These are phyloP conservation scores for Julus scanicus DNA, from an alignment of 2,888 invertebrate genomes.

Conservation along the genomic window DNA sequence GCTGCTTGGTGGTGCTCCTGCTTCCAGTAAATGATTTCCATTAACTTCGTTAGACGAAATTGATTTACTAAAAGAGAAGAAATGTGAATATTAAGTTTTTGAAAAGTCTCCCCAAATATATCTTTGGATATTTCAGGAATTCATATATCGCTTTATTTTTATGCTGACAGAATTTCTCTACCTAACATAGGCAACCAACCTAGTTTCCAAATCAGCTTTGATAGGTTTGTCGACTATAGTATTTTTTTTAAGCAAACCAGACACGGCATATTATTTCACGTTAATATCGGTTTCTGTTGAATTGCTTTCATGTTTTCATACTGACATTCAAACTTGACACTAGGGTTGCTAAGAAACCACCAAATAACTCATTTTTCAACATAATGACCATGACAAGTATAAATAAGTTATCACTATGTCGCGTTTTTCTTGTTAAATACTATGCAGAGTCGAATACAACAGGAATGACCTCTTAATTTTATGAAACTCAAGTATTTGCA, in stretches of 20 bases:
- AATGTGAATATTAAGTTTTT: neutral
- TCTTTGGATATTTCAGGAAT: too few relatives aligned
- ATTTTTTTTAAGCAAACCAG: neutral
- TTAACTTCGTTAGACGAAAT: neutral
- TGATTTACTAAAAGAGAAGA: neutral
- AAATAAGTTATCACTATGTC: neutral
- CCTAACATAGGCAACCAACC: neutral
- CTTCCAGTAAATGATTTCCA: neutral
- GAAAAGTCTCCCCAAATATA: too few relatives aligned
- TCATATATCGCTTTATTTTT: too few relatives aligned
- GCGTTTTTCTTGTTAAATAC: neutral
- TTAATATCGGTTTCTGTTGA: too few relatives aligned
- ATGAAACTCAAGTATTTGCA: neutral
- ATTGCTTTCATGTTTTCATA: neutral
- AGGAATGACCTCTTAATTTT: neutral
- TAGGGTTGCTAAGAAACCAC: constrained; percentile 27
- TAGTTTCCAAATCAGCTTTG: neutral
- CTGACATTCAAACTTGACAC: neutral
- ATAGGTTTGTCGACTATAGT: neutral
- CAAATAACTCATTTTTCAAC: neutral
- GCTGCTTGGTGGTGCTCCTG: neutral
- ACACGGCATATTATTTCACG: neutral
- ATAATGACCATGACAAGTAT: constrained; percentile 1
- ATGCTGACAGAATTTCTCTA: neutral
- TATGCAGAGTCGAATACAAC: neutral